Evolutionary conservation across 2,797 vertebrate genomes (phyloP).

Genomic region (Alca torda): DNA sequence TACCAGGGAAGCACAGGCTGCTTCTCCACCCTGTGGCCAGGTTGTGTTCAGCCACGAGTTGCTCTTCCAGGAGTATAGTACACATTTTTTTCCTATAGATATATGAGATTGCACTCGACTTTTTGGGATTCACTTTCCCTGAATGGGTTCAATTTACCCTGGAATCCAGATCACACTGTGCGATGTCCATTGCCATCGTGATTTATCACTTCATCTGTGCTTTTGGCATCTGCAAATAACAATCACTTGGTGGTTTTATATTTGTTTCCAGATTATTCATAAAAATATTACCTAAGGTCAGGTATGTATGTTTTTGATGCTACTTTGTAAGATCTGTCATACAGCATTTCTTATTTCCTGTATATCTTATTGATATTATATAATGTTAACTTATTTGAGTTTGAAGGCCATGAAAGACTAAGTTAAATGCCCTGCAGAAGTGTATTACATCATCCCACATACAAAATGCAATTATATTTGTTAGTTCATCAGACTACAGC

Average conservation of each 20-base stretch:
- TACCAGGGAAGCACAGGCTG: background rate
- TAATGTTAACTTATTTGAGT: background rate
- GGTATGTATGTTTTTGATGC: background rate
- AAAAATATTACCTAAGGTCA: background rate
- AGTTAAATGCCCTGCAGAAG: background rate
- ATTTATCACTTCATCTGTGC: background rate
- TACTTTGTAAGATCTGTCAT: background rate
- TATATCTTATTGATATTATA: background rate
- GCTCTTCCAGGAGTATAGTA: background rate
- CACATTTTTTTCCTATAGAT: background rate
- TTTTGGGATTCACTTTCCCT: background rate
- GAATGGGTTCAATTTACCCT: background rate
- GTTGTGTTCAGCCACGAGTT: background rate
- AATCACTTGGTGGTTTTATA: background rate
- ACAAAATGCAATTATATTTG: background rate
- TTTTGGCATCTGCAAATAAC: background rate
- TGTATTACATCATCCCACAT: background rate
- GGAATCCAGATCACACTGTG: background rate
- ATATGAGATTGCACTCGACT: background rate
- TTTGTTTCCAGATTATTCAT: background rate
- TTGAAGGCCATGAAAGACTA: background rate
- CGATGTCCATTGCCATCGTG: rapidly evolving
- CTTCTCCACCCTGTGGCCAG: background rate
- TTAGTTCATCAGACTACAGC: background rate
- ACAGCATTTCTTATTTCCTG: background rate